Percentiles rank a stretch among this genome's conserved stretches.
Evolutionary conservation across 2,113 vertebrate genomes (phyloP).

Genomic region (Callithrix jacchus): DNA sequence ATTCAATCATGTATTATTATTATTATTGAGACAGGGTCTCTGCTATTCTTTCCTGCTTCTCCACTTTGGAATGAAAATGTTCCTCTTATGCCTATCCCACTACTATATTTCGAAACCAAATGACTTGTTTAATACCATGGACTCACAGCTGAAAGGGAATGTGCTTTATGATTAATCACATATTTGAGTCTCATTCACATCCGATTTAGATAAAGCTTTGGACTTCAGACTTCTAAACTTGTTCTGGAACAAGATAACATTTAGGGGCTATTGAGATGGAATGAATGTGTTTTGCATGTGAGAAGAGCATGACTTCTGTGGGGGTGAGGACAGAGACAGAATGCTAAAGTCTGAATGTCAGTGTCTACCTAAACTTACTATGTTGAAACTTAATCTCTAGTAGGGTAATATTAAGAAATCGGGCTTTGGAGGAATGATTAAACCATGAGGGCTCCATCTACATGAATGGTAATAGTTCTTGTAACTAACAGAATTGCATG

Average conservation of each 20-base stretch:
- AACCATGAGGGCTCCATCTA: neutral
- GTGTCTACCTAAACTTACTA: neutral
- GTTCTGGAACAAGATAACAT: neutral
- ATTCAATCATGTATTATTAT: too few species aligned
- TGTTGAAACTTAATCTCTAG: neutral
- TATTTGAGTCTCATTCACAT: neutral
- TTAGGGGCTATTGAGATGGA: neutral
- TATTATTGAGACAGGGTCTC: too few species aligned
- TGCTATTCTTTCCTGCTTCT: neutral
- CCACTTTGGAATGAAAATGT: neutral
- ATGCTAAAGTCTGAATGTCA: neutral
- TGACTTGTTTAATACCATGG: neutral
- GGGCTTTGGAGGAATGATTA: fast-evolving
- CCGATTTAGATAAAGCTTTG: neutral
- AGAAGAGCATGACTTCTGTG: neutral
- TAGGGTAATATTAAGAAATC: neutral
- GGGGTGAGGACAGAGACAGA: neutral
- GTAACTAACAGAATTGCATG: neutral
- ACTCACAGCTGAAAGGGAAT: neutral
- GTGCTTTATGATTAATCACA: neutral
- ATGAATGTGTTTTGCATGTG: neutral
- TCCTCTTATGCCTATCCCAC: neutral
- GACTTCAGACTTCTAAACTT: neutral
- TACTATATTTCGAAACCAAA: neutral
- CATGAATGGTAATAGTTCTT: too few species aligned